Evolutionary conservation across 2,888 invertebrate genomes (phyloP).

Genomic region (Drosophila macrospina): DNA sequence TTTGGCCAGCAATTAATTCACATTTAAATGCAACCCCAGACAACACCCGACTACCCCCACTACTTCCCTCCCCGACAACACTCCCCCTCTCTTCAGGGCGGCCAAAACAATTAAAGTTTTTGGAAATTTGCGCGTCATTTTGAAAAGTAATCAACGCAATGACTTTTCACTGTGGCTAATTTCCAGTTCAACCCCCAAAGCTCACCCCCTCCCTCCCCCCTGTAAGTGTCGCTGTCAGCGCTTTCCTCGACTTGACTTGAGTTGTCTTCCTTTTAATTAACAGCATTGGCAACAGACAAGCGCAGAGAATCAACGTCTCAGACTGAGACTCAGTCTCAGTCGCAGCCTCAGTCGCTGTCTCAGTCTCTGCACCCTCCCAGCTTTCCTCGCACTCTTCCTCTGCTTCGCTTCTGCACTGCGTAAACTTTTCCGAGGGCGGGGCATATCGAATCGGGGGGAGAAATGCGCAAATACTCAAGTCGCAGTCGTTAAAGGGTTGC

Average conservation of each 20-base stretch:
- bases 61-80: not conserved
- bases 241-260: slow-evolving; percentile 67
- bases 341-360: no score
- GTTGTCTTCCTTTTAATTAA: slow-evolving; percentile 82
- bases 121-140: slow-evolving; percentile 75
- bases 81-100: not conserved
- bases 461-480: slow-evolving; percentile 28
- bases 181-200: slow-evolving; percentile 39
- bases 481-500: slow-evolving; percentile 49
- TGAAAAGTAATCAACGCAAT: slow-evolving; percentile 81
- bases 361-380: not conserved
- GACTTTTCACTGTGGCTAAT: slow-evolving; percentile 82
- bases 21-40: slow-evolving; percentile 78
- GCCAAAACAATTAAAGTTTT: slow-evolving; percentile 83
- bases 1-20: slow-evolving; percentile 81
- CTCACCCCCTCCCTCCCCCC: not conserved
- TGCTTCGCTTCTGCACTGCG: not conserved
- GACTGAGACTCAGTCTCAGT: slow-evolving; percentile 7
- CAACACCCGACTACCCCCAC: slow-evolving; percentile 36
- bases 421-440: slow-evolving; percentile 19
- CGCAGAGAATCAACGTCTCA: slow-evolving; percentile 60
- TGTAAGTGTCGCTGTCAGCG: slow-evolving; percentile 24
- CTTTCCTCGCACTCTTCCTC: slow-evolving; percentile 12
- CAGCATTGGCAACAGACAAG: slow-evolving; percentile 71
- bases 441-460: slow-evolving; percentile 19